Evolutionary conservation across 2,888 invertebrate species (phyloP), one percentile per base, ranked within the genome.

Genomic region (Mesopsocus fuscifrons): DNA sequence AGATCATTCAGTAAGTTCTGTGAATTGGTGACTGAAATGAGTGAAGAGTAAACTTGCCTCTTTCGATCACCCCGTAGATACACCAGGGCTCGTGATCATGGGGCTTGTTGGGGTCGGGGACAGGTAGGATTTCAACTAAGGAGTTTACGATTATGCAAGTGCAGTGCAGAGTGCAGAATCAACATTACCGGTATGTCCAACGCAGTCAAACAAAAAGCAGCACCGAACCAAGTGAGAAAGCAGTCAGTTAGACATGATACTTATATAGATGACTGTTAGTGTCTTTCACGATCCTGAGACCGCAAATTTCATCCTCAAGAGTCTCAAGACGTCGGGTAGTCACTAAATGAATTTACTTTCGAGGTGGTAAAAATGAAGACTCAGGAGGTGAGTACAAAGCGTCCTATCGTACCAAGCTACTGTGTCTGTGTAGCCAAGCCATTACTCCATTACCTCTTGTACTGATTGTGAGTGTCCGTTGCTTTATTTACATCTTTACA

Each of bases 81-180:
- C 84, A 84, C 75, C 82, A 82, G 67, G 80, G 79, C 69, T 84
- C 84, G 70, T 84, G 84, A 75, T 84, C 80, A 69, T 79, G 79
- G 61, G 83, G 82, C 68, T 80, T 79, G 65, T 78, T 73, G 62
- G 83, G 82, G 67, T 83, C 77, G 65, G 82, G 81, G 66, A 82
- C 71, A 63, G 82, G 83, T 71, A 83, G 48, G 50, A 56, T 50
- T 50, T 54, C 53, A 42, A 53, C 53, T 55, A 26, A 34, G 40
- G 18, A 31, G n/a, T 17, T n/a, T 5, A 42, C 32, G n/a, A 38
- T 38, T 6, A 38, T 6, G 9, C 34, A 6, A 34, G 18, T 16
- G 9, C 16, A 34, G 15, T 34, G 18, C 15, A 34, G 15, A 6
- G 15, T 38, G 9, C 15, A 15, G 30, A 15, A 42, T 2, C 16